phyloP scores from a whole-genome alignment of 1,140 invertebrate genomes.

The Teleopsis dalmanni region DNA sequence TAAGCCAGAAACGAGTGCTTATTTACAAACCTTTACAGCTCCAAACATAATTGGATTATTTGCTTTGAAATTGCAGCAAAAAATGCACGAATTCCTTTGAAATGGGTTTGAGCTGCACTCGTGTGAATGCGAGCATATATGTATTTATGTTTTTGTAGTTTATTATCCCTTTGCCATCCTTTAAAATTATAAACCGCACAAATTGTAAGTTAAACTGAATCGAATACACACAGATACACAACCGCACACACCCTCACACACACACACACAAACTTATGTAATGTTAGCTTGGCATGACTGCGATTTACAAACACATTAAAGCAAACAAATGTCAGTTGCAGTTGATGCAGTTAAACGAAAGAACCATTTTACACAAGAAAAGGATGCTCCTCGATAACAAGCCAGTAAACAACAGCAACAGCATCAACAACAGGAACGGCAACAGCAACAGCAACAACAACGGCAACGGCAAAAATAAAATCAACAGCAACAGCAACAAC shows the following conservation, averaged over 20 bases:
- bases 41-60: too few relatives aligned
- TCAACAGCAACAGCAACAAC: background rate
- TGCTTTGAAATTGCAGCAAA: too few relatives aligned
- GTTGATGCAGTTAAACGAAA: conserved; percentile 8
- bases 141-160: too few relatives aligned
- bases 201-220: conserved; percentile 6
- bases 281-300: too few relatives aligned
- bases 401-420: background rate
- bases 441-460: background rate
- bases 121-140: too few relatives aligned
- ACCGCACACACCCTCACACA: too few relatives aligned
- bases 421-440: background rate
- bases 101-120: too few relatives aligned
- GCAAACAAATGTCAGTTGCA: conserved; percentile 14
- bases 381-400: background rate
- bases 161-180: conserved; percentile 9
- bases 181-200: conserved; percentile 10
- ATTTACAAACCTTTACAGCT: too few relatives aligned
- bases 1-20: too few relatives aligned
- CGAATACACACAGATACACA: too few relatives aligned
- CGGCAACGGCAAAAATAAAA: background rate
- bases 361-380: background rate
- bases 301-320: conserved; percentile 8
- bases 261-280: too few relatives aligned
- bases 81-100: too few relatives aligned